phyloP scores from a whole-genome alignment of 2,888 invertebrate species.

The Coelinius sp. region DNA sequence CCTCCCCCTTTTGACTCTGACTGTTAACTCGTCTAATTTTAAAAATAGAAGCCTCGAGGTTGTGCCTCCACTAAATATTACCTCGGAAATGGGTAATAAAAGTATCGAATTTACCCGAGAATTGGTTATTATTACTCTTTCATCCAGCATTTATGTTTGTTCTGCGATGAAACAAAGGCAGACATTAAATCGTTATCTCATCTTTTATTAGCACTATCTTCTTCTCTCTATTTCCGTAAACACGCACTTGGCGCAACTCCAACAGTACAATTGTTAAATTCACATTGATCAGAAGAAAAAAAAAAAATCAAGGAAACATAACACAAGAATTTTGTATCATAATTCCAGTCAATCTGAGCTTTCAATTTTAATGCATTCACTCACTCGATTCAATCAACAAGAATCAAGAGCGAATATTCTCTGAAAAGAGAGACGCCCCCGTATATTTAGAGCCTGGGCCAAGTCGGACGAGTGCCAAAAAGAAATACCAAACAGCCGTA shows the following conservation, averaged over 20 bases:
- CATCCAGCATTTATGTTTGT: background rate
- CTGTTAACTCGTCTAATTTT: constrained; percentile 10
- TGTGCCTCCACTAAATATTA: constrained; percentile 5
- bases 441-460: background rate
- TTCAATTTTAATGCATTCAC: too few relatives aligned
- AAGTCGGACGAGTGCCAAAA: constrained; percentile 20
- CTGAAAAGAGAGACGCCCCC: constrained; percentile 22
- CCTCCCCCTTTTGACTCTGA: constrained; percentile 13
- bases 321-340: too few relatives aligned
- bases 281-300: constrained; percentile 1
- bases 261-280: constrained; percentile 32
- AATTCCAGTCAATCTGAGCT: too few relatives aligned
- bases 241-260: constrained; percentile 57
- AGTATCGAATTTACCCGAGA: background rate
- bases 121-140: too few relatives aligned
- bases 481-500: constrained; percentile 39
- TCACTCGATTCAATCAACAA: too few relatives aligned
- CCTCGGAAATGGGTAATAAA: background rate
- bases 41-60: constrained; percentile 25
- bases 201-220: constrained; percentile 16
- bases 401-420: background rate
- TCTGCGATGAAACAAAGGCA: constrained; percentile 2
- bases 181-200: constrained; percentile 10
- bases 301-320: too few relatives aligned
- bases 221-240: constrained; percentile 58